Evolutionary conservation across 2,797 vertebrate genomes (phyloP).

Genomic region (Micropoecilia bifurca): DNA sequence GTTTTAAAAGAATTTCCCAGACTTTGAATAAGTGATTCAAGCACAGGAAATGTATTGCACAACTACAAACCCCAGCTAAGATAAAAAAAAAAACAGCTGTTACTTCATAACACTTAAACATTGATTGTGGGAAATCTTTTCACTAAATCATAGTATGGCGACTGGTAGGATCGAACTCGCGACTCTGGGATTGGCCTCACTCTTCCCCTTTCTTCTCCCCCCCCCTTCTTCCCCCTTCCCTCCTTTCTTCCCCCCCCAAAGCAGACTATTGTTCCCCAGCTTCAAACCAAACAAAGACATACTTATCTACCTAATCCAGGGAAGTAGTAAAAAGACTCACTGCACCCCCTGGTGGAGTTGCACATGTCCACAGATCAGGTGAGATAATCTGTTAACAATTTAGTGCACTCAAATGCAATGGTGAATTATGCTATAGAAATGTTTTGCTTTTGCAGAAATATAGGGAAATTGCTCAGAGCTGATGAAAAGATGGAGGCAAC

Average conservation of each 20-base stretch:
- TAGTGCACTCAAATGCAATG: background rate
- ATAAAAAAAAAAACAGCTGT: no score
- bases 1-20: background rate
- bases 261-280: no score
- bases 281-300: background rate
- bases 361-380: background rate
- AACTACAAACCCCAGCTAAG: no score
- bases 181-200: no score
- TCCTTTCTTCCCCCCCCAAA: no score
- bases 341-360: background rate
- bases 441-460: background rate
- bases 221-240: no score
- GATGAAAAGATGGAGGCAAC: background rate
- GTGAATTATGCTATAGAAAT: background rate
- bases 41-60: background rate
- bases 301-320: background rate
- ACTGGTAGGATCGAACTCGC: no score
- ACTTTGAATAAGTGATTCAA: background rate
- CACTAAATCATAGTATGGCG: no score
- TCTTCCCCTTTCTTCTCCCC: no score
- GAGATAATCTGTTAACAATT: background rate
- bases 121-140: no score
- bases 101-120: no score
- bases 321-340: background rate
- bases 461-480: background rate